Base-by-base conservation (phyloP, 2,113 vertebrate genomes). In the Anoplopoma fimbria region DNA sequence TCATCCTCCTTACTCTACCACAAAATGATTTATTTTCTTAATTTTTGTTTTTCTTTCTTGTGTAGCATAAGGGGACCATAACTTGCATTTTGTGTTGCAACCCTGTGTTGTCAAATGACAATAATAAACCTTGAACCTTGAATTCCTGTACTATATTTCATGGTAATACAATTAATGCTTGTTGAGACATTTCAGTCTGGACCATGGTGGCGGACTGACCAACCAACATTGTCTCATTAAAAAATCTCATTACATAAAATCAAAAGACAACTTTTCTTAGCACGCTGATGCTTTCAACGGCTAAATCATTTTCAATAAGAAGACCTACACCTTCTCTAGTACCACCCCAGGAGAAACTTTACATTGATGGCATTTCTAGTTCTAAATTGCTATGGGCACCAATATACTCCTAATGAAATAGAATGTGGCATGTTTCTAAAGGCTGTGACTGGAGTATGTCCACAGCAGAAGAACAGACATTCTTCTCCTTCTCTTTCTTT, bases 401-500 rank as follows among this genome's bases (percentile, higher is more conserved):
- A 33, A 12, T 34, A 1, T 14, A 58, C 27, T 57, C 23, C 7
- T 10, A 17, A 40, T 34, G 1, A 62, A 27, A 53, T 42, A 0
- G 0, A 31, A 58, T 31, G 27, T 63, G 40, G 0, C 27, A 25
- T 33, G 25, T 63, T 47, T 7, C 68, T 34, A 63, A 62, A 53
- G 4, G 53, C 3, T 75, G 36, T 73, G 68, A 61, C 60, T 34
- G 65, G 53, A 36, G 58, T 60, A 45, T 36, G 47, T n/a, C 14
- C 0, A 29, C 15, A n/a, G 14, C 2, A 25, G 31, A 25, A 27
- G 23, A 19, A 33, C 42, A 49, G 47, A 69, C 6, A 21, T 3
- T 29, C 9, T 7, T 69, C 5, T 14, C 9, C 2, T 45, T 73
- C 67, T 72, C 42, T 62, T 69, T 64, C 42, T 61, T 77, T 71